Evolutionary conservation across 2,113 vertebrate genomes (phyloP).

Genomic region (Anhinga anhinga): DNA sequence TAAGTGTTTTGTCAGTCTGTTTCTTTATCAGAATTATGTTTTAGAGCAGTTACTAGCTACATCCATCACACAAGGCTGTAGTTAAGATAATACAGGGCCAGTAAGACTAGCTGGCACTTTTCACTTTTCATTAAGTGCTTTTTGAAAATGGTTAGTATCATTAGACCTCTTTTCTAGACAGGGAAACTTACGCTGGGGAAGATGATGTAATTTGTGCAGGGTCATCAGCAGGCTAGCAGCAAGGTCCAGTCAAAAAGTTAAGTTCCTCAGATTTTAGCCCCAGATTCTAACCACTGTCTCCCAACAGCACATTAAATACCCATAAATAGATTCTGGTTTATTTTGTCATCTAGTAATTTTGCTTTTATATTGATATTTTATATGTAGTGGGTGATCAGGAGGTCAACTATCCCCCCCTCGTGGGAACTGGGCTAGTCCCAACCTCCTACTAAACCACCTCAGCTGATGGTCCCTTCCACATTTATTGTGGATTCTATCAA

Average conservation of each 20-base stretch:
- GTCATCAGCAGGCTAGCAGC: neutral
- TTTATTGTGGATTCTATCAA: neutral
- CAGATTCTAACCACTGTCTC: neutral
- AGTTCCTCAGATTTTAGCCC: neutral
- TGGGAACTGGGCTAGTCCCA: neutral
- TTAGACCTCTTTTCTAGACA: neutral
- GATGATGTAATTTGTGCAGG: neutral
- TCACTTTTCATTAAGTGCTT: neutral
- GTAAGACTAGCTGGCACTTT: neutral
- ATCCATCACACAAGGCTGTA: neutral
- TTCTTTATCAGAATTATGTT: neutral
- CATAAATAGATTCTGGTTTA: neutral
- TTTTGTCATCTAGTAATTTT: neutral
- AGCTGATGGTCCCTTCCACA: neutral
- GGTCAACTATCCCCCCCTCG: neutral
- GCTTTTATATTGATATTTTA: neutral
- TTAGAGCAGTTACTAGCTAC: neutral
- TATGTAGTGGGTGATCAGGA: neutral
- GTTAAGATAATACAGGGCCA: neutral
- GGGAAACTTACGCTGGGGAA: neutral
- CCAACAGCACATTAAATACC: neutral
- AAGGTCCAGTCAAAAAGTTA: neutral
- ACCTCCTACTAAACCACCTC: neutral
- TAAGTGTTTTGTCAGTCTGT: neutral
- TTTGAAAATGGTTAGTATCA: neutral